Base-by-base conservation (phyloP, 2,888 invertebrate genomes). In the Heteromyza rotundicornis region DNA sequence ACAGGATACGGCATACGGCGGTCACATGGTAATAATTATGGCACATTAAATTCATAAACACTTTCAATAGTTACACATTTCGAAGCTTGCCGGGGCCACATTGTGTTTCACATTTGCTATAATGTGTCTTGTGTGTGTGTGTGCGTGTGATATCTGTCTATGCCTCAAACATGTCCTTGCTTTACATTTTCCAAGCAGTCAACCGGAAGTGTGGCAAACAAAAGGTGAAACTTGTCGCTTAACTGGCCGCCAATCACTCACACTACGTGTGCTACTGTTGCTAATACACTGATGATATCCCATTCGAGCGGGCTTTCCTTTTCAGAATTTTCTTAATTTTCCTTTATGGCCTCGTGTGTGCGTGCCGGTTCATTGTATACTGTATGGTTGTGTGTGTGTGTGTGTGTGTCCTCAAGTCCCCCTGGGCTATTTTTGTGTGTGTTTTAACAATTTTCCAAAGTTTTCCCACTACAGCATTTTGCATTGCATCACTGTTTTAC, bases 11-110 rank as follows among this genome's bases (percentile, higher is more conserved):
- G 62, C 52, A 22, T 57, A 22, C 32, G n/a, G 35, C 23, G 66
- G 70, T 63, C 70, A 68, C 71, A 68, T 68, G 70, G 56, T 70
- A 64, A 70, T 71, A 75, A 75, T 75, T 74, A 75, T 65, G 54
- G 63, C 53, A 65, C 70, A 72, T 70, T 73, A 74, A 70, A 74
- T 72, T 74, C 73, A 73, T 74, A 78, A 79, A 77, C 74, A 76
- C 76, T 77, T 78, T 75, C 70, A 69, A 75, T 76, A 75, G 71
- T 72, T 71, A 64, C 66, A 66, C 56, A 62, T 16, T 71, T 64
- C 71, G n/a, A n/a, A n/a, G 72, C 64, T 44, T 62, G 16, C 44
- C 17, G 49, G 12, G 47, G 17, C 2, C 10, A 8, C 17, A 20
- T 1, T 2, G 24, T 49, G 22, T 54, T 40, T 44, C n/a, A 57